Evolutionary conservation across 2,113 vertebrate genomes (phyloP).

Genomic region (Cyprinodon brontotheroides): DNA sequence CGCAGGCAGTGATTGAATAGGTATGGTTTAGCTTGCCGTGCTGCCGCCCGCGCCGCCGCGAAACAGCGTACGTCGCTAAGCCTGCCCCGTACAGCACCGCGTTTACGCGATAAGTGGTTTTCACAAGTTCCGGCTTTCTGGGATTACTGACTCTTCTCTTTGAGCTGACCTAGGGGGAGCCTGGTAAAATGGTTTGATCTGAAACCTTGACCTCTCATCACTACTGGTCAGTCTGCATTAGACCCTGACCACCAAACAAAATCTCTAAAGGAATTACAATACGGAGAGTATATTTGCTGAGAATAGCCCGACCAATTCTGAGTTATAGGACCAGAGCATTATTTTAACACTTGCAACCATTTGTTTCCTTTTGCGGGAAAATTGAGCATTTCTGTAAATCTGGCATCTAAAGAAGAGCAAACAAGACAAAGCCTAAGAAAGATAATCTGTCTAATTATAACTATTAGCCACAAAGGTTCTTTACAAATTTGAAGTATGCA

Average conservation of each 20-base stretch:
- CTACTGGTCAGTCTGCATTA: slow-evolving; percentile 29
- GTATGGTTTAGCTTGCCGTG: too few species aligned
- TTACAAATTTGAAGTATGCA: too few species aligned
- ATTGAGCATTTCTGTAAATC: slow-evolving; percentile 27
- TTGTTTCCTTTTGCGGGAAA: slow-evolving; percentile 36
- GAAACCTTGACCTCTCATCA: slow-evolving; percentile 35
- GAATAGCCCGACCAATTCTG: not conserved
- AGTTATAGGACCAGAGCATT: slow-evolving; percentile 25
- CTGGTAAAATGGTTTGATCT: slow-evolving; percentile 55
- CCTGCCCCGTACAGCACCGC: too few species aligned
- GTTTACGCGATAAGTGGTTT: too few species aligned
- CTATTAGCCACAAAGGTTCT: too few species aligned
- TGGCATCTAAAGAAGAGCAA: slow-evolving; percentile 6
- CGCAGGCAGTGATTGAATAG: too few species aligned
- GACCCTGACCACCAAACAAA: slow-evolving; percentile 29
- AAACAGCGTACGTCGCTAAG: too few species aligned
- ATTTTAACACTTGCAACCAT: slow-evolving; percentile 15
- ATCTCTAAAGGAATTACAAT: slow-evolving; percentile 7
- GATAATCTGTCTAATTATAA: too few species aligned
- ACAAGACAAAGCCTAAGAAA: too few species aligned
- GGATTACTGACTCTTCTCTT: slow-evolving; percentile 55
- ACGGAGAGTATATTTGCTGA: slow-evolving; percentile 18
- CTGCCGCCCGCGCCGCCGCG: too few species aligned
- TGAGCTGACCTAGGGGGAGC: slow-evolving; percentile 47
- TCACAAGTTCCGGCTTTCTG: too few species aligned